These are phyloP conservation scores for Columba guinea DNA, from an alignment of 2,797 vertebrate genomes.

Conservation along the genomic window DNA sequence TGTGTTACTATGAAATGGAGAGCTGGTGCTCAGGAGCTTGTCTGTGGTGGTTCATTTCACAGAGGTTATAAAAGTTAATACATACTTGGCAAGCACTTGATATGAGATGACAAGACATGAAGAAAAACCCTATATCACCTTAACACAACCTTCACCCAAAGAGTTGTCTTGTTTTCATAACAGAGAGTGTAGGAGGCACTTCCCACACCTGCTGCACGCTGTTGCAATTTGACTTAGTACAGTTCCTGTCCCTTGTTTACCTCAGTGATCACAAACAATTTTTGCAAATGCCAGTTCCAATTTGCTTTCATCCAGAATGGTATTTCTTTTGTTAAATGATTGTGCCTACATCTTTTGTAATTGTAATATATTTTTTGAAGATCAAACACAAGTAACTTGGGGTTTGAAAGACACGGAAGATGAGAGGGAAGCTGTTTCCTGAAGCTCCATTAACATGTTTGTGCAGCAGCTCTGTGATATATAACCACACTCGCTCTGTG, in stretches of 20 bases:
- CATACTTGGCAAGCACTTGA: neutral
- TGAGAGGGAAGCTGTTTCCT: neutral
- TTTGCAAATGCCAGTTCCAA: neutral
- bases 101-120: neutral
- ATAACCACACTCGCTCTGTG: fast-evolving
- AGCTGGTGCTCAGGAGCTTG: neutral
- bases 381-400: neutral
- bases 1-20: neutral
- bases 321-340: neutral
- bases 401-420: neutral
- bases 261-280: neutral
- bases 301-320: neutral
- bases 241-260: neutral
- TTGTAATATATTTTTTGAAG: neutral
- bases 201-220: neutral
- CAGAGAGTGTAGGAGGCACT: neutral
- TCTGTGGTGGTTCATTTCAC: neutral
- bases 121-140: neutral
- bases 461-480: neutral
- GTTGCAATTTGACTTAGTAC: neutral
- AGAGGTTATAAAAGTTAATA: neutral
- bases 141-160: neutral
- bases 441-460: neutral
- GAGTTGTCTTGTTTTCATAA: neutral
- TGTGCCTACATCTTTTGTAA: neutral